Conservation (phyloP, 2,888 invertebrate species). For the Dynastes maya region DNA sequence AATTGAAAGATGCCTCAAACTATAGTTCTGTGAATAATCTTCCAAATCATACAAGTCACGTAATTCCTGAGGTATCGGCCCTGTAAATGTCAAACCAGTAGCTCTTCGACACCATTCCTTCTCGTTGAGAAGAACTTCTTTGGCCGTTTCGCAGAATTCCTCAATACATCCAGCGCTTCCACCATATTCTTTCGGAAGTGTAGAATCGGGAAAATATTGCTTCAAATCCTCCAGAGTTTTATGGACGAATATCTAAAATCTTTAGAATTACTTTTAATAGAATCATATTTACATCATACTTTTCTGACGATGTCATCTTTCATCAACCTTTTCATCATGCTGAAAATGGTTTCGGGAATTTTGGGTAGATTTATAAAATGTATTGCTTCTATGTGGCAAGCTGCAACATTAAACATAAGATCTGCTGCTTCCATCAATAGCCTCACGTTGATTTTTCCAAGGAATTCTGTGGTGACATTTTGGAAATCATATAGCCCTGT, state of each 20-base stretch:
- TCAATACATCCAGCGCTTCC: background rate
- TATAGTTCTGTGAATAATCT: too few species aligned
- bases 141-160: background rate
- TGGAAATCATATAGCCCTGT: conserved; percentile 68
- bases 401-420: background rate
- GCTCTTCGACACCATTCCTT: too few species aligned
- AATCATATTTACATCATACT: background rate
- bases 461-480: conserved; percentile 1
- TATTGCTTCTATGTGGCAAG: background rate
- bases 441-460: conserved; percentile 11
- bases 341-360: background rate
- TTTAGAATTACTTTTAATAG: background rate
- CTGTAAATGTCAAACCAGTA: too few species aligned
- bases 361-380: conserved; percentile 16
- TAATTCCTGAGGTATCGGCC: too few species aligned
- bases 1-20: too few species aligned
- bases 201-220: background rate
- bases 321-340: background rate
- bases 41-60: too few species aligned
- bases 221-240: background rate
- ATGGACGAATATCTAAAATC: background rate
- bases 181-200: background rate
- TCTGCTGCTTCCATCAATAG: background rate
- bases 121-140: background rate
- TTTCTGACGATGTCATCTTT: background rate